A percentile compares a stretch with the other conserved stretches of the same genome.
phyloP scores from a whole-genome alignment of 35 echinoderm and acorn worm species.

The Acanthaster planci region DNA sequence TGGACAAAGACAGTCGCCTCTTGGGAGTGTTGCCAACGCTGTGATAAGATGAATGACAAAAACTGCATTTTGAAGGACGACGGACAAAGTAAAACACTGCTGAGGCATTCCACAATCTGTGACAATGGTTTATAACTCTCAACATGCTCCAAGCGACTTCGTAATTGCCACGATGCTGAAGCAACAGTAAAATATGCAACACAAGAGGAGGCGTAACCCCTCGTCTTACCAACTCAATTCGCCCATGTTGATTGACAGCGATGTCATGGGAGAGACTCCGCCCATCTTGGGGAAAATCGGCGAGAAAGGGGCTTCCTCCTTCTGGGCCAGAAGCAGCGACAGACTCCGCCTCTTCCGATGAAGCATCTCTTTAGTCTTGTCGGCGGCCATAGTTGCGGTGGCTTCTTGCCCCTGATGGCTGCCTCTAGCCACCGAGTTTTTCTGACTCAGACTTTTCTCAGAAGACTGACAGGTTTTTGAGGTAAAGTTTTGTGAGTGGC shows the following conservation, averaged over 20 bases:
- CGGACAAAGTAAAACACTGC: not conserved
- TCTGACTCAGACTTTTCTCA: too few relatives aligned
- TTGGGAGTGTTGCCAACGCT: conserved; percentile 66
- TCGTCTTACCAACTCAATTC: conserved; percentile 34
- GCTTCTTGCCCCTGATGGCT: too few relatives aligned
- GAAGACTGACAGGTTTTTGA: too few relatives aligned
- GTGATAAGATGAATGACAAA: not conserved
- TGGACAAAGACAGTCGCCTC: conserved; percentile 63
- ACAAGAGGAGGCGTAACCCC: too few relatives aligned
- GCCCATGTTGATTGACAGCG: conserved; percentile 22
- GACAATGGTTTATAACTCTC: not conserved
- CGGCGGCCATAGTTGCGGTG: not conserved
- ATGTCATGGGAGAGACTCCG: conserved; percentile 24
- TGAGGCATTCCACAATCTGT: not conserved
- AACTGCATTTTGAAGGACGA: not conserved
- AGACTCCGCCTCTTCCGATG: not conserved
- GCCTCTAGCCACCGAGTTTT: too few relatives aligned
- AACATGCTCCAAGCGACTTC: conserved; percentile 2
- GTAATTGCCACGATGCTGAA: not conserved
- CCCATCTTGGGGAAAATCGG: conserved; percentile 39
- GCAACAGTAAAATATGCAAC: not conserved
- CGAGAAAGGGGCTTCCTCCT: conserved; percentile 27
- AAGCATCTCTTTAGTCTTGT: not conserved
- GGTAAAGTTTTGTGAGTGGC: too few relatives aligned
- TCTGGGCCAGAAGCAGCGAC: not conserved